Percentiles rank a stretch among this genome's conserved stretches.
phyloP scores from a whole-genome alignment of 2,797 vertebrate genomes.

The Pseudopleuronectes americanus region DNA sequence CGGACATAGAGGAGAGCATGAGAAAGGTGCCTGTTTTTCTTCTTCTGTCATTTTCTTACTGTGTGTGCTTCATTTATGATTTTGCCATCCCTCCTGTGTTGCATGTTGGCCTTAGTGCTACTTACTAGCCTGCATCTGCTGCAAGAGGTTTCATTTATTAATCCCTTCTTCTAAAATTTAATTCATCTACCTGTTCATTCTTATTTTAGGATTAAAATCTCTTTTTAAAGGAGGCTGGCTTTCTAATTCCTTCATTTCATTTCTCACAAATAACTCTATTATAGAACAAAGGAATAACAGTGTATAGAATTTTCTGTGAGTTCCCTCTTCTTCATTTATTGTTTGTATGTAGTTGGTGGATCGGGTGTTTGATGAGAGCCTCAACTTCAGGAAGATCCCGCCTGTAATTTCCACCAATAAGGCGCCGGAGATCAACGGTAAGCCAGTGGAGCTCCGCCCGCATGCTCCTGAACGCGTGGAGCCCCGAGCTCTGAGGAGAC shows the following conservation, averaged over 20 bases:
- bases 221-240: slow-evolving; percentile 1
- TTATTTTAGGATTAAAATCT: slow-evolving; percentile 14
- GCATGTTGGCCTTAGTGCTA: slow-evolving; percentile 15
- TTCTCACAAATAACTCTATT: slow-evolving; percentile 24
- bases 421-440: slow-evolving; percentile 90
- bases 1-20: slow-evolving; percentile 88
- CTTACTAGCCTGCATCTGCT: slow-evolving; percentile 27
- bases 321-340: not conserved
- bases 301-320: not conserved
- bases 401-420: slow-evolving; percentile 89
- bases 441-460: slow-evolving; percentile 87
- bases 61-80: slow-evolving; percentile 29
- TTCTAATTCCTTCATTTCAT: slow-evolving; percentile 24
- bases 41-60: slow-evolving; percentile 66
- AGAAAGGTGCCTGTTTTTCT: slow-evolving; percentile 83
- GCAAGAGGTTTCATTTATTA: slow-evolving; percentile 26
- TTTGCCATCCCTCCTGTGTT: slow-evolving; percentile 32
- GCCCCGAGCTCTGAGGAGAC: slow-evolving; percentile 92
- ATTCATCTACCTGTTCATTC: slow-evolving; percentile 5
- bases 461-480: slow-evolving; percentile 88
- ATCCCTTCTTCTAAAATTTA: slow-evolving; percentile 3
- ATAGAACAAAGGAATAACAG: slow-evolving; percentile 4
- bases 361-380: slow-evolving; percentile 98
- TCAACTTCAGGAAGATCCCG: slow-evolving; percentile 98
- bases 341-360: slow-evolving; percentile 89